Base-by-base conservation (phyloP, 2,888 invertebrate species). In the Caenorhabditis sp. region DNA sequence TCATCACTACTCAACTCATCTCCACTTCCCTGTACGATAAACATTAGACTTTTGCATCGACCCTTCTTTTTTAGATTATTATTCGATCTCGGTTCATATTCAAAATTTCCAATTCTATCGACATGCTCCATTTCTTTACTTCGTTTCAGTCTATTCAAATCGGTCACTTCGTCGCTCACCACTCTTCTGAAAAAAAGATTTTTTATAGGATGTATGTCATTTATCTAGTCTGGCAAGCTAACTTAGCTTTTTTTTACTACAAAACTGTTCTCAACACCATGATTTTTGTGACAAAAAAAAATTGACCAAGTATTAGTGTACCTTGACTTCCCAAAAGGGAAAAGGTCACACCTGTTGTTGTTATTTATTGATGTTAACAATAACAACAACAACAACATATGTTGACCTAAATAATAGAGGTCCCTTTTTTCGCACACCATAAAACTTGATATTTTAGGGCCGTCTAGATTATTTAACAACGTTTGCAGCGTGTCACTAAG, bases 51-150 rank as follows among this genome's bases (percentile, higher is more conserved):
- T 26, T 74, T 74, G 49, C 69, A 69, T n/a, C 74, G 50, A n/a
- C 62, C 66, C 58, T 68, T 71, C 62, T 68, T 66, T n/a, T 65
- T 72, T 36, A 72, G 19, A 14, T 67, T 67, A 1, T 67, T 55
- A 55, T n/a, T 66, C 59, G 51, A 1, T 51, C n/a, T 51, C 21
- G 8, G 21, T 6, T 55, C 55, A 55, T 23, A 55, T 17, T 55
- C 58, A 49, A 53, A 58, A 3, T 51, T 23, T 14, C 69, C 74
- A 66, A 66, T 58, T 51, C 54, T 66, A 21, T 74, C 63, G 57
- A 74, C 62, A 61, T 74, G 66, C 31, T 74, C 74, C 57, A 74
- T 58, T 58, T 74, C 74, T 27, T 66, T 59, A 37, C 74, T 74
- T 37, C 74, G 50, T n/a, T 74, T 74, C 58, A 74, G 23, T 24